Conservation (phyloP, 2,113 vertebrate genomes). For the Canis aureus region DNA sequence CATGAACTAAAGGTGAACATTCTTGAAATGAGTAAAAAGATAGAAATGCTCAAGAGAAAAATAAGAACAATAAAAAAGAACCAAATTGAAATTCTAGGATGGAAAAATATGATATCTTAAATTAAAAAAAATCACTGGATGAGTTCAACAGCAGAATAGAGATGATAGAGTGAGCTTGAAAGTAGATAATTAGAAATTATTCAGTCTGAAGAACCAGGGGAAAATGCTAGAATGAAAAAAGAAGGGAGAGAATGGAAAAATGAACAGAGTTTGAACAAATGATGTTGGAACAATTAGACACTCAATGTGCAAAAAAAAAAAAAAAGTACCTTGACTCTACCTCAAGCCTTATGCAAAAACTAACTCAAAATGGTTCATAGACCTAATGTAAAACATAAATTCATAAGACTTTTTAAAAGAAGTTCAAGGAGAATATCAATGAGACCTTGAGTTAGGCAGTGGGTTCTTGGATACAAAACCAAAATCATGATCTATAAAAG, state of each 20-base stretch:
- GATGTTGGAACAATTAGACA: not conserved
- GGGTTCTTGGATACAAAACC: conserved; percentile 26
- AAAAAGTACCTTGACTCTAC: not conserved
- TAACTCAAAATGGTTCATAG: conserved; percentile 9
- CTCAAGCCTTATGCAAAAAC: conserved; percentile 39
- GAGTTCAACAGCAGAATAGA: not conserved
- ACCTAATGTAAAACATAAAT: conserved; percentile 50
- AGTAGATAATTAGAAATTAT: conserved; percentile 1
- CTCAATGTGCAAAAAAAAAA: not conserved
- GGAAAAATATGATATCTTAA: conserved; percentile 18
- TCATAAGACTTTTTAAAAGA: conserved; percentile 46
- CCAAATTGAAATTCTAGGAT: not conserved
- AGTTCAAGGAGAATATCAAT: conserved; percentile 31
- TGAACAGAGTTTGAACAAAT: not conserved
- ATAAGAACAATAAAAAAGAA: not conserved
- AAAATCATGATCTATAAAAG: conserved; percentile 56
- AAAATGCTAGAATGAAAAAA: conserved; percentile 4
- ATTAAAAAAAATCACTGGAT: not conserved
- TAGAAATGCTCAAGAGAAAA: conserved; percentile 33
- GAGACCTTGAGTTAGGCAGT: conserved; percentile 53
- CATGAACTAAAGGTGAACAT: conserved; percentile 42
- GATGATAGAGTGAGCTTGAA: not conserved
- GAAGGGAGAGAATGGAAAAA: not conserved
- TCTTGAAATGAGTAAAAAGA: conserved; percentile 47
- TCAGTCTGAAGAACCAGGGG: not conserved